Conservation (phyloP, 1,140 invertebrate genomes). For the Drosophila nebulosa region DNA sequence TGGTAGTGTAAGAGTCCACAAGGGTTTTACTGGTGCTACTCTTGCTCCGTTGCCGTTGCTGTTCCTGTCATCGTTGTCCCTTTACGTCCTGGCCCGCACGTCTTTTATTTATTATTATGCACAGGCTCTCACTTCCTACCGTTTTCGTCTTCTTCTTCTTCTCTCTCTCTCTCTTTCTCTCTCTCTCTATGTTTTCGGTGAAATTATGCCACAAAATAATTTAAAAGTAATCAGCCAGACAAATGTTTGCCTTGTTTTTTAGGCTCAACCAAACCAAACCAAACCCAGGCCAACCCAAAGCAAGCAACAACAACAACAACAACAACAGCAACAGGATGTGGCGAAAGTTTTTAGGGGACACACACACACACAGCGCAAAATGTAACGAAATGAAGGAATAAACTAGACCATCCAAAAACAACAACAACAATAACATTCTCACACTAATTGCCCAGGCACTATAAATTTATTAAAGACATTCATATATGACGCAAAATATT, state of each 20-base stretch:
- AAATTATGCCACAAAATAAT: conserved; percentile 81
- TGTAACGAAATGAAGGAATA: neutral
- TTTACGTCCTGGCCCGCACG: conserved; percentile 28
- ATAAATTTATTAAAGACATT: conserved; percentile 74
- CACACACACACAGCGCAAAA: neutral
- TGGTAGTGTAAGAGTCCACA: conserved; percentile 19
- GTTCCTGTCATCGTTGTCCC: conserved; percentile 26
- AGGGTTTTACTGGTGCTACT: conserved; percentile 15
- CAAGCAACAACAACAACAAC: conserved; percentile 11
- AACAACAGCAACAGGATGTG: neutral
- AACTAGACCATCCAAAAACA: neutral
- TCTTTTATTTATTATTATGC: conserved; percentile 74
- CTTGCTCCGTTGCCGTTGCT: neutral
- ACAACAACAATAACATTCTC: too few relatives aligned
- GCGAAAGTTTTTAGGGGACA: conserved; percentile 37
- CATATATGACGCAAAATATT: neutral
- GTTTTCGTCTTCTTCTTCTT: neutral
- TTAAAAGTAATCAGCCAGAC: conserved; percentile 80
- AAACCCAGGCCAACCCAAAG: conserved; percentile 11
- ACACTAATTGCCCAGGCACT: conserved; percentile 65
- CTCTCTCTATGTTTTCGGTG: conserved; percentile 16
- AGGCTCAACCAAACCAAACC: conserved; percentile 24
- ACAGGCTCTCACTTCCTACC: conserved; percentile 39
- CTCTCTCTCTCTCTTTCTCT: conserved; percentile 14
- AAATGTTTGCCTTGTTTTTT: conserved; percentile 71